Evolutionary conservation across 2,888 invertebrate species (phyloP).

Genomic region (Dasypolia templi): DNA sequence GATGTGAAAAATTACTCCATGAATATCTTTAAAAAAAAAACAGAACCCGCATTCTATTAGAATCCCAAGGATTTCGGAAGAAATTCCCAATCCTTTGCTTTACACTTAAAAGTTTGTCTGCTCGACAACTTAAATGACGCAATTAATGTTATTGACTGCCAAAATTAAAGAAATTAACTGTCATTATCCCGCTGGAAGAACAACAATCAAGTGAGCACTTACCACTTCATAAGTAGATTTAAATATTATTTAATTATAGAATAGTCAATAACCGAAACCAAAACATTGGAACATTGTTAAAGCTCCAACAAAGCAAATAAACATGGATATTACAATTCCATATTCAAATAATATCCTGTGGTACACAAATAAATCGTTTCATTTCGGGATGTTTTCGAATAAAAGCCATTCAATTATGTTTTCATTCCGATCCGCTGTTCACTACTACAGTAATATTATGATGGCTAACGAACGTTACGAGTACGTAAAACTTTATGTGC

Average conservation of each 20-base stretch:
- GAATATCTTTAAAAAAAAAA: background rate
- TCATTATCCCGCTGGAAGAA: background rate
- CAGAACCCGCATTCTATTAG: background rate
- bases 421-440: constrained; percentile 52
- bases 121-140: background rate
- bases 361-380: constrained; percentile 47
- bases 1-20: background rate
- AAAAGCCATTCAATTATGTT: constrained; percentile 57
- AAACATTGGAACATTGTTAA: background rate
- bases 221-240: background rate
- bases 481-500: constrained; percentile 1
- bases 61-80: background rate
- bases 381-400: constrained; percentile 44
- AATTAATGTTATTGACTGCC: background rate
- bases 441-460: constrained; percentile 46
- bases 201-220: background rate
- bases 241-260: background rate
- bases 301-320: constrained; percentile 5
- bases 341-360: constrained; percentile 41
- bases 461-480: constrained; percentile 39
- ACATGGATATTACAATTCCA: constrained; percentile 38
- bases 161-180: background rate
- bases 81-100: background rate
- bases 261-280: background rate
- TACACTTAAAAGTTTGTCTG: background rate